Evolutionary conservation across 2,888 invertebrate genomes (phyloP), one percentile per base, ranked within the genome.

Genomic region (Melolontha melolontha): DNA sequence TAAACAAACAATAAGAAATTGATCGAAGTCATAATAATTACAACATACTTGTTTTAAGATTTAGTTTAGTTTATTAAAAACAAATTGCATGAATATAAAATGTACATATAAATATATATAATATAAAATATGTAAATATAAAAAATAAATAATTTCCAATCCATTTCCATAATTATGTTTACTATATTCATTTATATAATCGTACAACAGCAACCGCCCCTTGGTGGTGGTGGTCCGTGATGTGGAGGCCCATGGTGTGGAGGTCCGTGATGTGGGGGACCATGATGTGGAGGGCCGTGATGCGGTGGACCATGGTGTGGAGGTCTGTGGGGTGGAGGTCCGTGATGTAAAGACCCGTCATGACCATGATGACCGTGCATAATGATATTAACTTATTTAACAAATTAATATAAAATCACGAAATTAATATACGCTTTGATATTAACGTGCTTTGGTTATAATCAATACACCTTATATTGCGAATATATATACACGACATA

Each of bases 301-400:
- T 29, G 29, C 22, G 51, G 51, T 1, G 29, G 29, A 12, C 51
- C 34, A 34, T 6, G 54, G 14, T 39, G 54, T 16, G 16, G 22
- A 10, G 54, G 40, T 16, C 54, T 39, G n/a, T 54, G 54, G 34
- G 39, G 39, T 14, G 39, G 39, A 8, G 54, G 54, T 12, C 54
- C 54, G n/a, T 54, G 54, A 17, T 54, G 39, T 14, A 54, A 54
- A 39, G 34, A 14, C 14, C 10, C 54, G 16, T 17, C 14, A n/a
- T 54, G 16, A 7, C 39, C 17, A 2, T 40, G 39, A 16, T 11
- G 14, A 22, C 39, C 39, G 11, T 16, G 14, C 54, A 54, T 40
- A 39, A 22, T 54, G 1, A 50, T 22, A 16, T 8, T 34, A 34
- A 8, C 6, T 8, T 34, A 34, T 34, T 34, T 34, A 8, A 34